Evolutionary conservation across 2,888 invertebrate species (phyloP), one percentile per base, ranked within the genome.

Genomic region (Himalopsyche tibetana): DNA sequence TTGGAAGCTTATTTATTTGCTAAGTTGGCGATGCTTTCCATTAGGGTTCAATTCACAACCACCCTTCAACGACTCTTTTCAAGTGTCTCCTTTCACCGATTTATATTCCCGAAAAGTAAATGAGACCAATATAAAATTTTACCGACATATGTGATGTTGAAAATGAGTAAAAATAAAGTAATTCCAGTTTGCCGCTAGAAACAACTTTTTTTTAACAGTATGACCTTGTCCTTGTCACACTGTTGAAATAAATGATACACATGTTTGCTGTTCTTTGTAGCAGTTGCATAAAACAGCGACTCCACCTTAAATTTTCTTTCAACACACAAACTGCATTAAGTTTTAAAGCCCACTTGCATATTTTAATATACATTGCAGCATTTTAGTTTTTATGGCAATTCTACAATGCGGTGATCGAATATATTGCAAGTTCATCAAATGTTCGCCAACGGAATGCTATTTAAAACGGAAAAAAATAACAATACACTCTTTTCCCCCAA

Each of bases 161-260:
- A n/a, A 56, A 56, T 6, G 56, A 45, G 9, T 45, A 45, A 8
- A 56, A 56, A 56, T 56, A 9, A 19, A 63, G 19, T 63, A 5
- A 15, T 51, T 15, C 5, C 15, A 51, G 15, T 15, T 12, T 51
- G 51, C 8, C 19, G 19, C 19, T 5, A 63, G 19, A 19, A 28
- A 63, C 56, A 5, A 19, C 56, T 56, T 56, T 56, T 56, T 56
- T 56, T 56, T 19, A 56, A 17, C 6, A 56, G 55, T 2, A 15
- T n/a, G 56, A 4, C 56, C 56, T 56, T 56, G 56, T 56, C 56
- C 56, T 56, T 56, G 56, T 56, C 63, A 63, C 19, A 19, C 5
- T 63, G 51, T 51, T 63, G 11, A 63, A 63, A 63, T 63, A 19
- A 51, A 63, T 63, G 63, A 63, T 28, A 63, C 19, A 63, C 63